Base-by-base conservation (phyloP, 2,888 invertebrate genomes). In the Agrotis ipsilon region DNA sequence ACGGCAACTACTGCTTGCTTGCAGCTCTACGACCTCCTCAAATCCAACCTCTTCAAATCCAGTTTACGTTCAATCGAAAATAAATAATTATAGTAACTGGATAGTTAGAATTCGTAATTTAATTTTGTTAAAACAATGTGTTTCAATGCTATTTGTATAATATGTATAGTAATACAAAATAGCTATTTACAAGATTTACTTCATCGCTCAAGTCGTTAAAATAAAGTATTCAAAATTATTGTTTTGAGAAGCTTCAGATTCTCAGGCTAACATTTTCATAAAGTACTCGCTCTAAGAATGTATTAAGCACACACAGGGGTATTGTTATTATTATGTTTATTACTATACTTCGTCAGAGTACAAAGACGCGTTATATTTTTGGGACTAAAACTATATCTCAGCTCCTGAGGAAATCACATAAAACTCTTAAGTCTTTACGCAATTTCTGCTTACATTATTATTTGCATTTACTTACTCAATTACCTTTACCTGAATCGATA, bases 151-250 rank as follows among this genome's bases (percentile, higher is more conserved):
- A 45, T 39, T 45, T 39, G 27, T 16, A 57, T 18, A 21, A 14
- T 52, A 61, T n/a, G n/a, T n/a, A 6, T 64, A 48, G 46, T 3
- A 48, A 39, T 3, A 55, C 43, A 57, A 14, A 18, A 48, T 19
- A 69, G 32, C 58, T 13, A 51, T 66, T 32, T 43, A 60, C 16
- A 51, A 63, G 49, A 76, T 68, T 63, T 72, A 76, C 46, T 60
- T 45, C 9, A 60, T 24, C n/a, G 45, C 7, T 4, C 16, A 19
- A 39, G 69, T 67, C 66, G 66, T 80, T 69, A 61, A n/a, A 58
- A 73, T 81, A 32, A 80, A 80, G 63, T 73, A 81, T 77, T 80
- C 27, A 81, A 69, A 54, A 32, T 67, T 24, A 80, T 81, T 57
- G 55, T 66, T 59, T 24, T 27, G 39, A 45, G 39, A 39, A 62